Evolutionary conservation across 2,113 vertebrate genomes (phyloP).

Genomic region (Cichladusa arquata): DNA sequence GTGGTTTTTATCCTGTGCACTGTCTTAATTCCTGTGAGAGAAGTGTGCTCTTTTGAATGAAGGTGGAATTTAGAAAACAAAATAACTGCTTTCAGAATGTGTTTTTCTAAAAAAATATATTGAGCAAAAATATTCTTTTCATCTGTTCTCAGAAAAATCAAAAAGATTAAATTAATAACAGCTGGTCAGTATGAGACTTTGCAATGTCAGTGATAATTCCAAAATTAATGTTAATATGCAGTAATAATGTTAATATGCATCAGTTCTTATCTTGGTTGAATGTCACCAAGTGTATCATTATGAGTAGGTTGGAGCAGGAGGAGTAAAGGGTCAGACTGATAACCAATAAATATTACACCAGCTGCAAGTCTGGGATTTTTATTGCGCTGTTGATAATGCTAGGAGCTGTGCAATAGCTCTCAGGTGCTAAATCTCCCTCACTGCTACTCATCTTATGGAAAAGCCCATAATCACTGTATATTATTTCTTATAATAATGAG

Average conservation of each 20-base stretch:
- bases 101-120: background rate
- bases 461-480: background rate
- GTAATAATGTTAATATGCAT: background rate
- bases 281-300: background rate
- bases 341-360: background rate
- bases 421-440: background rate
- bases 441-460: background rate
- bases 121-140: background rate
- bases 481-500: background rate
- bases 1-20: background rate
- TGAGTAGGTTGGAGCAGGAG: background rate
- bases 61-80: background rate
- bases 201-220: background rate
- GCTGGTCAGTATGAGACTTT: background rate
- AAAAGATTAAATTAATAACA: background rate
- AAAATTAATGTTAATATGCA: background rate
- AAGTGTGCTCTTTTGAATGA: background rate
- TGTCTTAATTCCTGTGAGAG: background rate
- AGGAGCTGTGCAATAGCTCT: background rate
- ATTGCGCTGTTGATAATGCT: background rate
- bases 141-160: background rate
- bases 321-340: background rate
- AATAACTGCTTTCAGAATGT: background rate
- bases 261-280: background rate
- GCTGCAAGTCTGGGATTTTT: background rate